phyloP scores from a whole-genome alignment of 2,888 invertebrate species.

The Nebria salina region DNA sequence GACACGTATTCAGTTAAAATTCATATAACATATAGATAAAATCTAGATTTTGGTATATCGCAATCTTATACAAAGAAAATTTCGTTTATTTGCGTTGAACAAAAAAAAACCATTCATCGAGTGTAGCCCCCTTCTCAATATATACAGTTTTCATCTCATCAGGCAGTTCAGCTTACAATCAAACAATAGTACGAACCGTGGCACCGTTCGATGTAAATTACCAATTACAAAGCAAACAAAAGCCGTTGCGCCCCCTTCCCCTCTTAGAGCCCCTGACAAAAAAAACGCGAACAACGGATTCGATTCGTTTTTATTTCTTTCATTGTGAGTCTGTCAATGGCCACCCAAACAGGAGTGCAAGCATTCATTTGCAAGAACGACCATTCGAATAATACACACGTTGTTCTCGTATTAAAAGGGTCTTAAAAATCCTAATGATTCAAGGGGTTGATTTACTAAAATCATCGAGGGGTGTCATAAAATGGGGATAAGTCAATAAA shows the following conservation, averaged over 20 bases:
- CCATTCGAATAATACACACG: no score
- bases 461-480: no score
- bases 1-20: background rate
- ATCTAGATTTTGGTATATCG: no score
- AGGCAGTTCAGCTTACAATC: background rate
- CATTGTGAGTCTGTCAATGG: background rate
- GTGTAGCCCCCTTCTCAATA: background rate
- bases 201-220: background rate
- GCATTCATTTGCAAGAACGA: background rate
- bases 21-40: background rate
- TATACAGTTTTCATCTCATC: background rate
- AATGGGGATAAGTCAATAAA: no score
- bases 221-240: slow-evolving; percentile 1
- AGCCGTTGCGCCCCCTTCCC: background rate
- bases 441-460: no score
- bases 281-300: background rate
- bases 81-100: no score
- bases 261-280: background rate
- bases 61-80: no score
- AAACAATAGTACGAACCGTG: background rate
- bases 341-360: background rate
- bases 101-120: no score
- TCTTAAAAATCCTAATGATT: no score
- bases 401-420: no score
- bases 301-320: slow-evolving; percentile 1